Percentiles rank a stretch among this genome's conserved stretches.
Evolutionary conservation across 2,113 vertebrate species (phyloP).

Genomic region (Passer montanus): DNA sequence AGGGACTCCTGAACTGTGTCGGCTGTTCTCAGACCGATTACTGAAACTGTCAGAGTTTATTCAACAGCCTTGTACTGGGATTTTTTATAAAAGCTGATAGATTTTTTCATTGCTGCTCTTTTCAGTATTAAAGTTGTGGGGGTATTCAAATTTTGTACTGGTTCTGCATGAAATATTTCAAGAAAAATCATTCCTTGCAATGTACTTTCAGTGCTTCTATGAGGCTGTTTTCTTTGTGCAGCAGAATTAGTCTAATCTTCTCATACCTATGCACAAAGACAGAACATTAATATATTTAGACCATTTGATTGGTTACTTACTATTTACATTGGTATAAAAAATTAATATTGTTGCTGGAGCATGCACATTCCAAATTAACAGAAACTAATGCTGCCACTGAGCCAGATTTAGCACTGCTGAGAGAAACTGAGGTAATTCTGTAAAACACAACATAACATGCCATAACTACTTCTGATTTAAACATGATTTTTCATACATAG

Average conservation of each 20-base stretch:
- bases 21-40: not conserved
- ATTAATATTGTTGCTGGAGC: constrained; percentile 69
- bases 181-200: constrained; percentile 29
- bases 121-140: not conserved
- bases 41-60: not conserved
- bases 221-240: constrained; percentile 45
- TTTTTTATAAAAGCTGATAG: not conserved
- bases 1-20: not conserved
- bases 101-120: not conserved
- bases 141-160: not conserved
- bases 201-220: not conserved
- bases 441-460: constrained; percentile 4
- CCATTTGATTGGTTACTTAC: constrained; percentile 72
- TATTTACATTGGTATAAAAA: constrained; percentile 73
- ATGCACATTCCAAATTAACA: constrained; percentile 77
- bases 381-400: constrained; percentile 59
- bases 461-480: constrained; percentile 42
- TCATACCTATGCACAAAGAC: constrained; percentile 67
- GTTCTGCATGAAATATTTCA: not conserved
- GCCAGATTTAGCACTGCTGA: constrained; percentile 15
- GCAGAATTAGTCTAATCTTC: constrained; percentile 69
- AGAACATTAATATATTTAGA: constrained; percentile 73
- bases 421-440: constrained; percentile 67
- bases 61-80: not conserved
- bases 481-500: constrained; percentile 38